phyloP scores from a whole-genome alignment of 2,113 vertebrate genomes.

The Anas platyrhynchos region DNA sequence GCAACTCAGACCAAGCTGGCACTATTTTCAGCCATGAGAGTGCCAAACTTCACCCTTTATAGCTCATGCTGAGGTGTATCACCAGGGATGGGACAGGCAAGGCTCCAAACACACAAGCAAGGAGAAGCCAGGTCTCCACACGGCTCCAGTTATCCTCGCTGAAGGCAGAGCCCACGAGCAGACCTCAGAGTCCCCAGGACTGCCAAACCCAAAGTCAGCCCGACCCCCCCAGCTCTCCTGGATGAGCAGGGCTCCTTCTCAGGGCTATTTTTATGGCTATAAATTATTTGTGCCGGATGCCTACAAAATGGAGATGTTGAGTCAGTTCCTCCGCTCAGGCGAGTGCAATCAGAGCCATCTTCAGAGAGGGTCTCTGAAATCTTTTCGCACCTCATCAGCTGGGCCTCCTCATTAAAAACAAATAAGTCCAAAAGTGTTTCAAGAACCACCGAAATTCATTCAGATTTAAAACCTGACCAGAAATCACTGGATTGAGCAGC shows the following conservation, averaged over 20 bases:
- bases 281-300: neutral
- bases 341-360: neutral
- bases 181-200: neutral
- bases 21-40: accelerated
- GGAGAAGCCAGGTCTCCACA: accelerated
- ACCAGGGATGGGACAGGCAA: neutral
- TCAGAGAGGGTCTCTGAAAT: neutral
- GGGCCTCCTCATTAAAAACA: neutral
- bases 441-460: neutral
- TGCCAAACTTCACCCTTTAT: neutral
- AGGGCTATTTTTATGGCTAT: neutral
- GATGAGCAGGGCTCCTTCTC: neutral
- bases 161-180: neutral
- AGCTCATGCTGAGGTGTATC: neutral
- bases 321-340: neutral
- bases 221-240: neutral
- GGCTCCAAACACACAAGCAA: neutral
- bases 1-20: neutral
- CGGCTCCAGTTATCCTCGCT: neutral
- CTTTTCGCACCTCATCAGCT: neutral
- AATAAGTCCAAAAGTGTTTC: neutral
- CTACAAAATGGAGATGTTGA: neutral
- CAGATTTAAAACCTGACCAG: neutral
- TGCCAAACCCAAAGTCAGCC: neutral
- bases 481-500: neutral